Base-by-base conservation (phyloP, 2,888 invertebrate genomes). In the Caenorhabditis uteleia region DNA sequence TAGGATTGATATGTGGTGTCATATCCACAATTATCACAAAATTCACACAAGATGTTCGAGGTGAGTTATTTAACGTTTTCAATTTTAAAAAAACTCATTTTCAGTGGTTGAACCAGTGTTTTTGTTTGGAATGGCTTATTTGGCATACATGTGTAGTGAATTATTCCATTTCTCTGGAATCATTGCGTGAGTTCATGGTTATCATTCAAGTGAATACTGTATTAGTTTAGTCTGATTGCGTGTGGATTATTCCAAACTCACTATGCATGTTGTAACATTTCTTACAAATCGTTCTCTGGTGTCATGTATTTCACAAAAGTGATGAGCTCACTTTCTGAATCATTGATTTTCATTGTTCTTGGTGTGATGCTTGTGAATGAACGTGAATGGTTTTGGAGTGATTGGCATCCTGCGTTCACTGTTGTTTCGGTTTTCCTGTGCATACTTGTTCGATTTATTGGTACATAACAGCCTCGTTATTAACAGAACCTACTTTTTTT, bases 161-260 rank as follows among this genome's bases (percentile, higher is more conserved):
- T 75, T 88, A 70, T 85, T 88, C 72, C 86, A 87, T 57, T 87
- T 87, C 74, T 87, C 87, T 6, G 88, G 87, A 34, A 87, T 88
- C 61, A 87, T 88, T 33, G 85, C 85, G 85, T 85, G 16, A 14
- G 10, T 42, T 7, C 6, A 14, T 14, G 8, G 8, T 6, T 42
- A 10, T 39, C 2, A 39, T 50, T 18, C 1, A 27, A 16, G 6
- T n/a, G 5, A 50, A 7, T 23, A 20, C 4, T 12, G 6, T 23
- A 29, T n/a, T 51, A 53, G 78, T 82, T 47, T 80, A 86, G 86
- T 65, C 84, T 87, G 20, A 87, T 87, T 40, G 85, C 84, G 14
- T 88, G 87, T 79, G 87, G 87, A 0, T 77, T 87, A 25, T 82
- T 86, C 16, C 87, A 88, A 80, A 85, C 86, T 6, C 86, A 87